Evolutionary conservation across 2,888 invertebrate species (phyloP).

Genomic region (Dichetophora obliterata): DNA sequence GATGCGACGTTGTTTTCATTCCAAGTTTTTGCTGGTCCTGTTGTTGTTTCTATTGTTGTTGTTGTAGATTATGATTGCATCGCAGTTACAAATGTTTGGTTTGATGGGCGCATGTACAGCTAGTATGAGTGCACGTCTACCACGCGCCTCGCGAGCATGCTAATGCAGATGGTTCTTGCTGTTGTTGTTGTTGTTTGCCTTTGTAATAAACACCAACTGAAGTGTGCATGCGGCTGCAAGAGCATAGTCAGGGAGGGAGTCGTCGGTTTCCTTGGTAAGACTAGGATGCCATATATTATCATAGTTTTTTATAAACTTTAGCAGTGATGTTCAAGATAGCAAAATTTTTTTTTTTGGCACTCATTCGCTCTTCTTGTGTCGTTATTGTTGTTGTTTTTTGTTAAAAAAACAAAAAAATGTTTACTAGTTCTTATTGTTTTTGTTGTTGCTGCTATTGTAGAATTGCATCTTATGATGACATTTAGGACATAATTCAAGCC

Average conservation of each 20-base stretch:
- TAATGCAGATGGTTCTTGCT: too few relatives aligned
- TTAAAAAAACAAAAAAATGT: constrained; percentile 11
- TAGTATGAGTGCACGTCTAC: background rate
- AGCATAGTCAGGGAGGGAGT: background rate
- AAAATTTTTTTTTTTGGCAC: constrained; percentile 33
- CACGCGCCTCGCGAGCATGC: constrained; percentile 16
- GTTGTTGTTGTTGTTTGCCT: background rate
- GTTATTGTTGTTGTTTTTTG: constrained; percentile 15
- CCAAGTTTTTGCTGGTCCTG: constrained; percentile 38
- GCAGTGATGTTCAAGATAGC: constrained; percentile 31
- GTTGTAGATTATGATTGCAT: constrained; percentile 30
- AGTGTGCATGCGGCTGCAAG: background rate
- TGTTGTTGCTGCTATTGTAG: constrained; percentile 46
- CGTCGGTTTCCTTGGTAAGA: constrained; percentile 13
- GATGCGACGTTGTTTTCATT: constrained; percentile 47
- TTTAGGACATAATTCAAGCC: constrained; percentile 70
- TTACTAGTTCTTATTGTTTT: constrained; percentile 2
- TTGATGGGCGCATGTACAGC: background rate
- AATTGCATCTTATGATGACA: constrained; percentile 70
- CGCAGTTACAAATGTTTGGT: background rate
- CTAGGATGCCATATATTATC: constrained; percentile 27
- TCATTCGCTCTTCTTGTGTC: constrained; percentile 17
- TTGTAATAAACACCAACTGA: constrained; percentile 7
- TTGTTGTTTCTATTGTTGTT: constrained; percentile 47
- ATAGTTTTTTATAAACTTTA: background rate